phyloP scores from a whole-genome alignment of 1,140 invertebrate genomes.

The Hypsibius dujardini region DNA sequence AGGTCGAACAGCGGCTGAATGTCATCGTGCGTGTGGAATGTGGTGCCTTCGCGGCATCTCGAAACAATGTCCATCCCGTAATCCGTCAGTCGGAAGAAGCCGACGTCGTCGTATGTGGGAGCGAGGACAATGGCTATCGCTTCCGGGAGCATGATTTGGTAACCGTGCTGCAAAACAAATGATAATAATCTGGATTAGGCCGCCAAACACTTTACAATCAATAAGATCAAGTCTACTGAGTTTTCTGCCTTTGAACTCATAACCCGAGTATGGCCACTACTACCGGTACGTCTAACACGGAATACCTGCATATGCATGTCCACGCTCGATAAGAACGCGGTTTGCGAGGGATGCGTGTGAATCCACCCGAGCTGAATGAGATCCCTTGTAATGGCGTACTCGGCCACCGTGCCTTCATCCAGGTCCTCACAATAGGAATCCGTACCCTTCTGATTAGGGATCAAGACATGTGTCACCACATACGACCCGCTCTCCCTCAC shows the following conservation, averaged over 20 bases:
- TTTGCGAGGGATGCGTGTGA: constrained; percentile 87
- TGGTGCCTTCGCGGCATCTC: background rate
- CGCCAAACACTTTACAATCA: no score
- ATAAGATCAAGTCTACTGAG: no score
- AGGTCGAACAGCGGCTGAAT: background rate
- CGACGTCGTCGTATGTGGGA: constrained; percentile 62
- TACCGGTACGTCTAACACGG: no score
- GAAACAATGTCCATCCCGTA: background rate
- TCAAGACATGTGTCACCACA: background rate
- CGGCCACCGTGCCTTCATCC: background rate
- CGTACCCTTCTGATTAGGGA: constrained; percentile 12
- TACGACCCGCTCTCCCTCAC: background rate
- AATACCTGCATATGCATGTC: constrained; percentile 68
- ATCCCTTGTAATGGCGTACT: background rate
- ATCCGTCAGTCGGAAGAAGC: constrained; percentile 3
- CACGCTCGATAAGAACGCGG: constrained; percentile 82
- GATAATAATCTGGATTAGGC: no score
- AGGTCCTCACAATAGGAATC: constrained; percentile 12
- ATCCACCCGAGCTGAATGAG: constrained; percentile 23
- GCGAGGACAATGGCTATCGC: constrained; percentile 89
- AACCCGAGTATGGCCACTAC: no score
- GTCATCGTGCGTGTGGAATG: background rate
- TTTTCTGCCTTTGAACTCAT: no score
- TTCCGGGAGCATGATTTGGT: constrained; percentile 89
- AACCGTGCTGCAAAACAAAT: constrained; percentile 48